A percentile compares a stretch with the other conserved stretches of the same genome.
Evolutionary conservation across 2,888 invertebrate genomes (phyloP).

Genomic region (Trypoxylon attenuatum): DNA sequence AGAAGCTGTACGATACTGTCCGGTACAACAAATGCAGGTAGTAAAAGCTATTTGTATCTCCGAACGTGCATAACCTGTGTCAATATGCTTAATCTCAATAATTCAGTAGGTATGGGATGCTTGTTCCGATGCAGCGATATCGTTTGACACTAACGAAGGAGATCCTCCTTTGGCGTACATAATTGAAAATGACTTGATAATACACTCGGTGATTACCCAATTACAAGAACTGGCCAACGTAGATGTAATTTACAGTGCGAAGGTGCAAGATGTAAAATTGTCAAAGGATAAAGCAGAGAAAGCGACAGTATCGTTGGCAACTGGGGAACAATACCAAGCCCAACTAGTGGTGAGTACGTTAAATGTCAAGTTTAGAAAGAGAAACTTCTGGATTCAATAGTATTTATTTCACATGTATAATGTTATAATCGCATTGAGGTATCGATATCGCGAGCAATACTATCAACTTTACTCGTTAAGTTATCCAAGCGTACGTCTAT

Average conservation of each 20-base stretch:
- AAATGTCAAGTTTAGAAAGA: neutral
- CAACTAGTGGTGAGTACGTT: conserved; percentile 81
- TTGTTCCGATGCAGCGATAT: conserved; percentile 90
- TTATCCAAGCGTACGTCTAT: conserved; percentile 59
- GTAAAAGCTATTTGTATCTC: neutral
- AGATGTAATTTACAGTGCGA: conserved; percentile 81
- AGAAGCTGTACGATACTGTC: conserved; percentile 80
- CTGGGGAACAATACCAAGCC: conserved; percentile 81
- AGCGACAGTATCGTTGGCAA: conserved; percentile 78
- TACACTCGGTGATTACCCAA: conserved; percentile 83
- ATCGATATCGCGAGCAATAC: conserved; percentile 55
- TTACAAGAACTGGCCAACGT: conserved; percentile 79
- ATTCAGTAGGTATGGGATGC: conserved; percentile 91
- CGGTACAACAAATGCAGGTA: conserved; percentile 92
- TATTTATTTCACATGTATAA: neutral
- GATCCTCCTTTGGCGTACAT: conserved; percentile 90
- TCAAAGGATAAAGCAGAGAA: conserved; percentile 72
- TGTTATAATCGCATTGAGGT: conserved; percentile 16
- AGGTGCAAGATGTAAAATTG: conserved; percentile 81
- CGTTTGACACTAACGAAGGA: conserved; percentile 86
- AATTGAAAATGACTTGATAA: conserved; percentile 93
- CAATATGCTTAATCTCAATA: conserved; percentile 11
- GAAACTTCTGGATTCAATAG: neutral
- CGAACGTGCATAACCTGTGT: neutral
- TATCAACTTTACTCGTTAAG: conserved; percentile 60